Evolutionary conservation across 2,888 invertebrate species (phyloP), one percentile per base, ranked within the genome.

Genomic region (Himalopsyche anomala): DNA sequence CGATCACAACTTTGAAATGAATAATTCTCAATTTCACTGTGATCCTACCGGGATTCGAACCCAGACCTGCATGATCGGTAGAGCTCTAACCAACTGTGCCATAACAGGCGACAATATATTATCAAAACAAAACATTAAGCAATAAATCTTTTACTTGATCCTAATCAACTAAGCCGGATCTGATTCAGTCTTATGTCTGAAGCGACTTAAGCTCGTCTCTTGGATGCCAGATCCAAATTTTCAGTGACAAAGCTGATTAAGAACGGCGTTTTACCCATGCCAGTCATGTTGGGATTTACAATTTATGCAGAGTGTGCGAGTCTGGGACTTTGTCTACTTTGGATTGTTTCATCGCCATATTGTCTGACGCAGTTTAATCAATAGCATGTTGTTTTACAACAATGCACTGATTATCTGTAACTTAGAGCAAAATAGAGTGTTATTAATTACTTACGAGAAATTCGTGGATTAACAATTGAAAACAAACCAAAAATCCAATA

Each of bases 191-290:
- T 62, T 62, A 19, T 62, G 28, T 62, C 19, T 19, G 9, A 62
- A 4, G 62, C 62, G 15, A 19, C 19, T 28, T 28, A 62, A 62
- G 62, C 62, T 62, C 19, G 56, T 62, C 19, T 62, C 28, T 62
- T 62, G 62, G 19, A n/a, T 62, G 19, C 62, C 28, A n/a, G 62
- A 9, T 28, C 19, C 62, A 62, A 62, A 62, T 62, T 62, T 62
- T 62, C 62, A 62, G 62, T 28, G 62, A 62, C 62, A 62, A 62
- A 62, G 62, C 62, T 62, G 62, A 62, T 62, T 62, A 62, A 62
- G 62, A 62, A 15, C 62, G 15, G 62, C 62, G 62, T 62, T 19
- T 62, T 28, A 51, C 15, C 15, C 51, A 15, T 15, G 51, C 51
- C 19, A 62, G 62, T 62, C 0, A 0, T 28, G 62, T 28, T 62